These are phyloP conservation scores for Melanotaenia nigrans DNA, from an alignment of 2,797 vertebrate genomes.

Conservation along the genomic window DNA sequence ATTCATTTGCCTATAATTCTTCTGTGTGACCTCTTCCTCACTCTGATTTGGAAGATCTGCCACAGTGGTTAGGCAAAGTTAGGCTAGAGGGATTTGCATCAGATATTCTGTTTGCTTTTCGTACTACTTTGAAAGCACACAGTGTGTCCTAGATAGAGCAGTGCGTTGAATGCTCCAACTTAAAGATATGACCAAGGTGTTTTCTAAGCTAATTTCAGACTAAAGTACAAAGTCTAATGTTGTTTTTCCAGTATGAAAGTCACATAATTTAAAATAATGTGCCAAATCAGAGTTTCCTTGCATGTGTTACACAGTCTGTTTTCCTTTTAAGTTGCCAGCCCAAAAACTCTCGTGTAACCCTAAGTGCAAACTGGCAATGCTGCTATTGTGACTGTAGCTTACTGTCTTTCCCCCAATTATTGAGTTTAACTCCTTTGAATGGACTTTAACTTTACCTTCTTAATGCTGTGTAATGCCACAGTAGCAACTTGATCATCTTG, in stretches of 20 bases:
- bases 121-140: slow-evolving; percentile 54
- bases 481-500: neutral
- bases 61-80: slow-evolving; percentile 56
- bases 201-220: slow-evolving; percentile 19
- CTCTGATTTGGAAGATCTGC: slow-evolving; percentile 44
- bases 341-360: neutral
- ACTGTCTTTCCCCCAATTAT: neutral
- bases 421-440: neutral
- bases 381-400: neutral
- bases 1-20: slow-evolving; percentile 56
- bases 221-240: slow-evolving; percentile 5
- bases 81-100: slow-evolving; percentile 15
- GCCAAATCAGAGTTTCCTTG: neutral
- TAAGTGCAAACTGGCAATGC: neutral
- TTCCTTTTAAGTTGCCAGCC: neutral
- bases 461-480: neutral
- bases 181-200: slow-evolving; percentile 3
- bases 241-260: slow-evolving; percentile 9
- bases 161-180: slow-evolving; percentile 18
- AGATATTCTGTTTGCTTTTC: slow-evolving; percentile 44
- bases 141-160: slow-evolving; percentile 28
- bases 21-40: slow-evolving; percentile 34
- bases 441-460: neutral
- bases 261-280: slow-evolving; percentile 11
- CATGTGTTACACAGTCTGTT: neutral